Percentiles rank a stretch among this genome's conserved stretches.
Conservation (phyloP, 2,797 vertebrate genomes). For the Tolypeutes matacus region DNA sequence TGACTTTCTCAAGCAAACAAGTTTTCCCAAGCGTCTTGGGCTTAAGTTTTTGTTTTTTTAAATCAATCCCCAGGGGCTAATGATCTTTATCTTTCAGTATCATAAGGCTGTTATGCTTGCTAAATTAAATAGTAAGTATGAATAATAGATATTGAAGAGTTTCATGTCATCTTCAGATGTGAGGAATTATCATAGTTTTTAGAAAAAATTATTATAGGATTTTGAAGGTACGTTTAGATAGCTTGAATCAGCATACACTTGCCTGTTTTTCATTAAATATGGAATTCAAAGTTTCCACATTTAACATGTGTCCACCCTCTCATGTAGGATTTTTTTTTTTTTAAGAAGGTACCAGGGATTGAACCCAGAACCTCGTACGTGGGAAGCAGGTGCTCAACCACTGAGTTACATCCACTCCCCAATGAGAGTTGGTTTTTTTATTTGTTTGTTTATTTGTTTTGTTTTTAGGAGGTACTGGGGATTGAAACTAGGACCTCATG, state of each 20-base stretch:
- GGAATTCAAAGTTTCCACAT: not conserved
- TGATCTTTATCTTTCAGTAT: not conserved
- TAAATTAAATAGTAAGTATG: not conserved
- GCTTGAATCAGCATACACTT: constrained; percentile 29
- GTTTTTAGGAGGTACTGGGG: too few species aligned
- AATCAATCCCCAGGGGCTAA: not conserved
- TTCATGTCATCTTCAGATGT: not conserved
- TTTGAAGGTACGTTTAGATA: constrained; percentile 11
- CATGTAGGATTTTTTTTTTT: not conserved
- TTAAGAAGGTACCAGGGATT: too few species aligned
- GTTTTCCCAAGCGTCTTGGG: not conserved
- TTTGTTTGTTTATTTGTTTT: too few species aligned
- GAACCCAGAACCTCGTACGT: too few species aligned
- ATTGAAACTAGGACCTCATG: too few species aligned
- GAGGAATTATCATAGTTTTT: not conserved
- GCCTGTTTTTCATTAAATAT: not conserved
- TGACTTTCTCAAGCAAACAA: not conserved
- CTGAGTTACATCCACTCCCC: too few species aligned
- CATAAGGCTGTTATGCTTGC: not conserved
- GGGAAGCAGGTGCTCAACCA: too few species aligned
- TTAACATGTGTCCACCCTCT: not conserved
- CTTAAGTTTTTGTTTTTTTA: not conserved
- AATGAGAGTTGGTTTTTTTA: too few species aligned
- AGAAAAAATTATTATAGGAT: not conserved
- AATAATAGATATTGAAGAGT: not conserved